These are phyloP conservation scores for Pedetes capensis DNA, from an alignment of 2,113 vertebrate species.

Conservation along the genomic window DNA sequence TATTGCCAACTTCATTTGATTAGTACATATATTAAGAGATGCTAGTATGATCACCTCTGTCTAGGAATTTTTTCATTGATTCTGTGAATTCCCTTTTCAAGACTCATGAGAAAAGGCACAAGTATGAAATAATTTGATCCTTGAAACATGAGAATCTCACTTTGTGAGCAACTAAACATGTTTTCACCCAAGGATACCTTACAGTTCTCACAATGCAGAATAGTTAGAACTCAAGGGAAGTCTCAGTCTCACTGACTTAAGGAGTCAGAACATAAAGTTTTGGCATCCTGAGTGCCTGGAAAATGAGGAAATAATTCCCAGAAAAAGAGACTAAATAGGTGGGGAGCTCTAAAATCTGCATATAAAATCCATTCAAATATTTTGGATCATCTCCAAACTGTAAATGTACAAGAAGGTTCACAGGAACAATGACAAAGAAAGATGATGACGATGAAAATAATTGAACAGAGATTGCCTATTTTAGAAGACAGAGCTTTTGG, in stretches of 20 bases:
- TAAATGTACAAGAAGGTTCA: neutral
- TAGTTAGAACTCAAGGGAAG: neutral
- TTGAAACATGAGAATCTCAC: conserved; percentile 22
- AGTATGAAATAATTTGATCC: neutral
- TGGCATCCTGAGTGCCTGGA: neutral
- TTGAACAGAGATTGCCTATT: neutral
- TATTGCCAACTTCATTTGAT: conserved; percentile 41
- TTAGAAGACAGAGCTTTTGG: neutral
- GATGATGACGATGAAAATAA: neutral
- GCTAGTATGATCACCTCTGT: neutral
- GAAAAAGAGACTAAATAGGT: neutral
- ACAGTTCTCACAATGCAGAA: neutral
- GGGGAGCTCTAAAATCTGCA: neutral
- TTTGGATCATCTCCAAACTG: neutral
- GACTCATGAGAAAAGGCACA: neutral
- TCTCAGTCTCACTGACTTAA: neutral
- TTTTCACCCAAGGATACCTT: neutral
- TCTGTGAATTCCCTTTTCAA: conserved; percentile 32
- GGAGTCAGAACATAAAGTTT: neutral
- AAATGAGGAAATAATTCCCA: neutral
- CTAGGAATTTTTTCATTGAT: neutral
- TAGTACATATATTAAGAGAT: conserved; percentile 5
- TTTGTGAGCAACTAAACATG: conserved; percentile 24
- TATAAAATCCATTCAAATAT: neutral
- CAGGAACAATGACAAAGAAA: neutral